Percentiles rank a stretch among this genome's conserved stretches.
Conservation (phyloP, 2,888 invertebrate species). For the Cephalotes varians region DNA sequence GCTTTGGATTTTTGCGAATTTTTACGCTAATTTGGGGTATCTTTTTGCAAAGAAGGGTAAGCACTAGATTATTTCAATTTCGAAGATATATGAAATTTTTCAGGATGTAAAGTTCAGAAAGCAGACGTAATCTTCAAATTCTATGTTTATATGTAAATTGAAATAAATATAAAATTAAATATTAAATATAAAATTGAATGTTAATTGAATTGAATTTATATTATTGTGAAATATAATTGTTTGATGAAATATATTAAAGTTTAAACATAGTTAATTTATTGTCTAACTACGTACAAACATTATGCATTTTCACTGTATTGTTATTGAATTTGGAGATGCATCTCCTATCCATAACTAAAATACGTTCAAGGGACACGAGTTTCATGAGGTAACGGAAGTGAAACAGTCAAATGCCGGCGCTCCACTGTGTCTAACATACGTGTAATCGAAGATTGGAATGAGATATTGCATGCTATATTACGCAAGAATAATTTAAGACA, state of each 20-base stretch:
- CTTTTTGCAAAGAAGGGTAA: slow-evolving; percentile 79
- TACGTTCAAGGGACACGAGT: slow-evolving; percentile 64
- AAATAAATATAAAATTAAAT: too few relatives aligned
- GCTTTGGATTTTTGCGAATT: slow-evolving; percentile 78
- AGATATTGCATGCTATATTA: slow-evolving; percentile 76
- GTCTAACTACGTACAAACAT: background rate
- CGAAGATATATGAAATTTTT: slow-evolving; percentile 67
- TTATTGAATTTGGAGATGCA: slow-evolving; percentile 70
- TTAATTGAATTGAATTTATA: too few relatives aligned
- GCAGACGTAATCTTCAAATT: slow-evolving; percentile 76
- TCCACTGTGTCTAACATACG: slow-evolving; percentile 64
- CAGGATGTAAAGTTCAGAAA: slow-evolving; percentile 60
- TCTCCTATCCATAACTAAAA: slow-evolving; percentile 67
- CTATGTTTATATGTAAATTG: background rate
- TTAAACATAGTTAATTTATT: background rate
- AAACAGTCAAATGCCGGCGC: slow-evolving; percentile 72
- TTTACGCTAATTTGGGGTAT: slow-evolving; percentile 73
- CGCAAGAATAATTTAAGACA: slow-evolving; percentile 74
- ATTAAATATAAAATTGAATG: too few relatives aligned
- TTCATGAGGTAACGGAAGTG: slow-evolving; percentile 66
- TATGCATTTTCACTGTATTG: background rate
- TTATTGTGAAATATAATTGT: background rate
- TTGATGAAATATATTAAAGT: background rate
- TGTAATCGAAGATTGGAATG: slow-evolving; percentile 61
- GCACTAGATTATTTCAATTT: slow-evolving; percentile 74